Conservation (phyloP, 2,797 vertebrate genomes). For the Chelon labrosus region DNA sequence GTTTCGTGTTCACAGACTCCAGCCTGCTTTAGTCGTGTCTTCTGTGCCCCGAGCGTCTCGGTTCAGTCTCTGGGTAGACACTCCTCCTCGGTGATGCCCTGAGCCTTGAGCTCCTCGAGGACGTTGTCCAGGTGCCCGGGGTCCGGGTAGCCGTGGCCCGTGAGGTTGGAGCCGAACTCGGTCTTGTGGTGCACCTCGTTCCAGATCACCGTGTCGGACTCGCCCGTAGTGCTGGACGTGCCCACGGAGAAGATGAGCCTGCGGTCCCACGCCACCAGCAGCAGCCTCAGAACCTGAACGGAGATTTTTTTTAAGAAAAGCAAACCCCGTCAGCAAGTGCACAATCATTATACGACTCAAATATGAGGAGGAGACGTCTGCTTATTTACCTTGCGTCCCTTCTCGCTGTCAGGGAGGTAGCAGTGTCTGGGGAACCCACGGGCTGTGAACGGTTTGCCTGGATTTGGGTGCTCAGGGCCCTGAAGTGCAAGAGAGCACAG, state of each 20-base stretch:
- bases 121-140: slow-evolving; percentile 97
- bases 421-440: slow-evolving; percentile 96
- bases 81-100: slow-evolving; percentile 94
- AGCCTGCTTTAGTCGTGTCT: slow-evolving; percentile 20
- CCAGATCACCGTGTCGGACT: slow-evolving; percentile 97
- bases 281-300: slow-evolving; percentile 90
- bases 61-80: slow-evolving; percentile 85
- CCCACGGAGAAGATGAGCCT: slow-evolving; percentile 95
- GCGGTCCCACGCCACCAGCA: slow-evolving; percentile 96
- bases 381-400: slow-evolving; percentile 90
- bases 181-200: slow-evolving; percentile 99
- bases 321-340: background rate
- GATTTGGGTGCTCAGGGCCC: slow-evolving; percentile 95
- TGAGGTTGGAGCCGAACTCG: slow-evolving; percentile 96
- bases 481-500: slow-evolving; percentile 55
- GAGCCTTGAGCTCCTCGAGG: slow-evolving; percentile 92
- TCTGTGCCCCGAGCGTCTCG: background rate
- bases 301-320: background rate
- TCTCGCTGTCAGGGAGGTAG: slow-evolving; percentile 96
- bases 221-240: slow-evolving; percentile 95
- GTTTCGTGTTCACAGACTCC: slow-evolving; percentile 33
- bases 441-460: slow-evolving; percentile 95
- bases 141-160: slow-evolving; percentile 94
- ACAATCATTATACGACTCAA: background rate
- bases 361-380: background rate